Evolutionary conservation across 37 sponge, comb jelly and placozoan species (phyloP).

Genomic region (Agelas oroides): DNA sequence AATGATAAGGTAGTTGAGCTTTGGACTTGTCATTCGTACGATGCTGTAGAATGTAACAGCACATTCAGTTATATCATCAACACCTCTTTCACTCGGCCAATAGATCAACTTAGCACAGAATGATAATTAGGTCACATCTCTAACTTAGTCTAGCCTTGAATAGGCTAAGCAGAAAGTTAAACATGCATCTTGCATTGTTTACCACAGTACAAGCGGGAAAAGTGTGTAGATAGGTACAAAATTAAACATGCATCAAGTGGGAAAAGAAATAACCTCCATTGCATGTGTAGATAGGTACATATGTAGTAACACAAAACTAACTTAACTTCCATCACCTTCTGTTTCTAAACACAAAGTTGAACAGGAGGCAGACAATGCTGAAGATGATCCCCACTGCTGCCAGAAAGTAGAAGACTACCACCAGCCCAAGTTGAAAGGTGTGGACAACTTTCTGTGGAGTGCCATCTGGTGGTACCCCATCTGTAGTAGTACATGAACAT

Average conservation of each 20-base stretch:
- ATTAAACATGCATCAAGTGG: not conserved
- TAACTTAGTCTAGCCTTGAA: too few species aligned
- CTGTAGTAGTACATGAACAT: too few species aligned
- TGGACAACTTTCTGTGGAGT: conserved; percentile 16
- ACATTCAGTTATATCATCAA: conserved; percentile 22
- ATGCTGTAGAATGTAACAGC: not conserved
- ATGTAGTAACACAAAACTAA: too few species aligned
- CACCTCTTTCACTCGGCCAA: too few species aligned
- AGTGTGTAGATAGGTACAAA: conserved; percentile 26
- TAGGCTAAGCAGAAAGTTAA: conserved; percentile 65
- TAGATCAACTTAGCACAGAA: too few species aligned
- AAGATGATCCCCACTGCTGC: conserved; percentile 2
- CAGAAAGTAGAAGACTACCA: not conserved
- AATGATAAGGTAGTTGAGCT: conserved; percentile 64
- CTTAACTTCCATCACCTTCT: too few species aligned
- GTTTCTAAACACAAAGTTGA: conserved; percentile 33
- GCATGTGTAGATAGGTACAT: not conserved
- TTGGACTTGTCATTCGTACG: conserved; percentile 66
- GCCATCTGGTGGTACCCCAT: conserved; percentile 48
- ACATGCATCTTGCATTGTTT: too few species aligned
- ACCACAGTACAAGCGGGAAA: too few species aligned
- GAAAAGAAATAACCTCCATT: too few species aligned
- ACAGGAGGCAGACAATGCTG: not conserved
- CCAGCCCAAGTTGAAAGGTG: not conserved
- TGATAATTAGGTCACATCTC: too few species aligned